These are phyloP conservation scores for Oxygymnocypris stewartii DNA, from an alignment of 2,113 vertebrate species.

Conservation along the genomic window DNA sequence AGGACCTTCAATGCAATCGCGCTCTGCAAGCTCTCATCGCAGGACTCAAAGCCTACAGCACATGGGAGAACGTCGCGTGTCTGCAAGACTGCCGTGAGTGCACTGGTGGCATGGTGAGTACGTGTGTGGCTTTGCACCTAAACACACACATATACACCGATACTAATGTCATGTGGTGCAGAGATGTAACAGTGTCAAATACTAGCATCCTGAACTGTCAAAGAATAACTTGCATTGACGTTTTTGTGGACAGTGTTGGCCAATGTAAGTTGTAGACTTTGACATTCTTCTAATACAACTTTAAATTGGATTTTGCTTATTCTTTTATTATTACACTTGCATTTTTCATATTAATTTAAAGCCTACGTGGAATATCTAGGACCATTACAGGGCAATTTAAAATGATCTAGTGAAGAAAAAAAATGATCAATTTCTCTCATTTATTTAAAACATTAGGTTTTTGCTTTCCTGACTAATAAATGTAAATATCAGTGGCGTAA, in stretches of 20 bases:
- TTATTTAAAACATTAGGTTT: too few species aligned
- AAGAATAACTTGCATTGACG: background rate
- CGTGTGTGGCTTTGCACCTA: background rate
- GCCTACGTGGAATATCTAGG: background rate
- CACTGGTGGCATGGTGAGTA: slow-evolving; percentile 70
- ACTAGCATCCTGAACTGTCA: background rate
- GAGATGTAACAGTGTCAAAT: background rate
- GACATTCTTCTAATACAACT: background rate
- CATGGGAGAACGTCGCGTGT: slow-evolving; percentile 68
- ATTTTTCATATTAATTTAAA: background rate
- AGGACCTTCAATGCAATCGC: slow-evolving; percentile 59
- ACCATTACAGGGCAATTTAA: background rate
- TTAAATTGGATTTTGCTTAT: background rate
- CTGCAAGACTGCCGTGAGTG: slow-evolving; percentile 70
- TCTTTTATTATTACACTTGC: background rate
- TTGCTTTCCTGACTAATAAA: background rate
- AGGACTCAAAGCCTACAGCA: slow-evolving; percentile 72
- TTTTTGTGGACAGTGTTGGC: too few species aligned
- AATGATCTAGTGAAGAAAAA: background rate
- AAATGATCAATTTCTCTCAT: too few species aligned
- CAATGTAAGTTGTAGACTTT: too few species aligned
- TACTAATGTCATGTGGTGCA: background rate
- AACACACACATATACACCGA: background rate
- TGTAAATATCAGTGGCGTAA: background rate
- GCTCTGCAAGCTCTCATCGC: slow-evolving; percentile 65